Conservation (phyloP, 2,113 vertebrate species). For the Cynocephalus volans region DNA sequence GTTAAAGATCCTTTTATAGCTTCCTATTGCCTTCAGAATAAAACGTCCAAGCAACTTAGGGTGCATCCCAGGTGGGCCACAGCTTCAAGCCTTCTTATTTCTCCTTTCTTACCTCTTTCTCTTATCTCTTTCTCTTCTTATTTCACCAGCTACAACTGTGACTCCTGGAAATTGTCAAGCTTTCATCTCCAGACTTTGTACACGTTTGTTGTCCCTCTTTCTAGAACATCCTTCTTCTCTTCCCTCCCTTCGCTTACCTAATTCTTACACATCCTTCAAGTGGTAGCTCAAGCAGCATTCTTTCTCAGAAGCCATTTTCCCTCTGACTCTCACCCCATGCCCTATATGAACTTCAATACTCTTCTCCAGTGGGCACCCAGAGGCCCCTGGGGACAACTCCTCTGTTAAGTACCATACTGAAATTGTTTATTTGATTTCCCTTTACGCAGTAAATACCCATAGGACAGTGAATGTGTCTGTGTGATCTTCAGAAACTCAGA, state of each 20-base stretch:
- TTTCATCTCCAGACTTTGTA: background rate
- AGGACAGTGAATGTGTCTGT: background rate
- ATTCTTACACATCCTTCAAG: conserved; percentile 21
- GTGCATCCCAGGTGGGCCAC: rapidly evolving
- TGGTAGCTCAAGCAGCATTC: background rate
- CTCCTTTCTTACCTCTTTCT: background rate
- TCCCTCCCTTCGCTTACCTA: background rate
- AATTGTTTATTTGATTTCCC: background rate
- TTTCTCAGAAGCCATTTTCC: background rate
- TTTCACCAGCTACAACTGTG: background rate
- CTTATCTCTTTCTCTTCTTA: background rate
- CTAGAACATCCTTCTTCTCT: background rate
- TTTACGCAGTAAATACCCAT: background rate
- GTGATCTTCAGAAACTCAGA: background rate
- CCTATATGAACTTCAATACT: background rate
- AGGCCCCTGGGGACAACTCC: background rate
- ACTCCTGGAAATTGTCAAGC: background rate
- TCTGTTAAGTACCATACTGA: too few relatives aligned
- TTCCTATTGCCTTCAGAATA: background rate
- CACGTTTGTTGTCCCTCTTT: background rate
- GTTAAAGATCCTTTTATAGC: background rate
- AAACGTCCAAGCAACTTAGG: background rate
- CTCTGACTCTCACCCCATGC: too few relatives aligned
- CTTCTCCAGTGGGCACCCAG: background rate
- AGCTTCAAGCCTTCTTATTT: background rate